Conservation (phyloP, 1,140 invertebrate genomes). For the Asbolus verrucosus region DNA sequence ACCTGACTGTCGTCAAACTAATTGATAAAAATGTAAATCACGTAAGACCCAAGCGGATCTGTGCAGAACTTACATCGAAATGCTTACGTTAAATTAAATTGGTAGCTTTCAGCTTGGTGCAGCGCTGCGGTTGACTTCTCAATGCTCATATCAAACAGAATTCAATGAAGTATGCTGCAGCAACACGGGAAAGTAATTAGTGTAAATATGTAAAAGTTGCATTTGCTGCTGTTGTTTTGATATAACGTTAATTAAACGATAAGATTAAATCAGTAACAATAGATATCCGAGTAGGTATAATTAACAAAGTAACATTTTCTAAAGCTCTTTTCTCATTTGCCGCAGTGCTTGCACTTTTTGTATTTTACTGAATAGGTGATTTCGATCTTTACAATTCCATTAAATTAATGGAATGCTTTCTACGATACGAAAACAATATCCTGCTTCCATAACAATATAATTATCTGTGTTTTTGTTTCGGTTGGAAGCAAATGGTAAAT, state of each 20-base stretch:
- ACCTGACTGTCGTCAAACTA: too few species aligned
- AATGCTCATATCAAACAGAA: too few species aligned
- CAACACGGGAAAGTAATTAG: neutral
- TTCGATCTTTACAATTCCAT: slow-evolving; percentile 28
- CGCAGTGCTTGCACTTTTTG: slow-evolving; percentile 32
- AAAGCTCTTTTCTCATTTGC: slow-evolving; percentile 9
- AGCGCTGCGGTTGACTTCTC: too few species aligned
- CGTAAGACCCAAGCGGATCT: too few species aligned
- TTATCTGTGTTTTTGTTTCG: slow-evolving; percentile 17
- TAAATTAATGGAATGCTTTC: slow-evolving; percentile 28
- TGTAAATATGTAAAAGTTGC: slow-evolving; percentile 20
- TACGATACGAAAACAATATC: slow-evolving; percentile 30
- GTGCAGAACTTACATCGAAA: too few species aligned
- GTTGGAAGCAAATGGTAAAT: neutral
- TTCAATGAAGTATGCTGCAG: too few species aligned
- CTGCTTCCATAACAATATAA: slow-evolving; percentile 1
- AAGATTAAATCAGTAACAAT: slow-evolving; percentile 10
- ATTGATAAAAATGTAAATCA: too few species aligned
- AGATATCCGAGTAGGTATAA: neutral
- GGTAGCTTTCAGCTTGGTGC: too few species aligned
- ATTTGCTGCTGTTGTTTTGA: slow-evolving; percentile 24
- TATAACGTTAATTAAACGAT: slow-evolving; percentile 28
- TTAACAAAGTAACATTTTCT: slow-evolving; percentile 14
- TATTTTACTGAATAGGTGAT: slow-evolving; percentile 9
- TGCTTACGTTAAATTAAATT: too few species aligned